Evolutionary conservation across 2,797 vertebrate genomes (phyloP).

Genomic region (Sebastes iracundus): DNA sequence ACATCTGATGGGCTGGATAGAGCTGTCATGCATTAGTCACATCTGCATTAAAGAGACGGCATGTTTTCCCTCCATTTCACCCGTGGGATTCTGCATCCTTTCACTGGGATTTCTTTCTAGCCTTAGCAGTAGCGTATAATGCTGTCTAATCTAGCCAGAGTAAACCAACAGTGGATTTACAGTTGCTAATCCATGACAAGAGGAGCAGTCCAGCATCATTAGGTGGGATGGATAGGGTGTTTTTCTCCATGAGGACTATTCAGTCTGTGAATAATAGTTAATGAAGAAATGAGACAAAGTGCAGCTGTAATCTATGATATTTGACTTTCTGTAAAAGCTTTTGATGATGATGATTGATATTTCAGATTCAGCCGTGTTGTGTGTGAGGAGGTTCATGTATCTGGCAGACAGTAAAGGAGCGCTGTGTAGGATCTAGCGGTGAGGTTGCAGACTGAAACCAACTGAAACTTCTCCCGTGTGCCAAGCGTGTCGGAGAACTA

Average conservation of each 20-base stretch:
- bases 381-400: neutral
- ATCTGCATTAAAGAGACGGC: conserved; percentile 38
- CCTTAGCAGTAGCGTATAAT: conserved; percentile 18
- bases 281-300: neutral
- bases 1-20: neutral
- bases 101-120: conserved; percentile 30
- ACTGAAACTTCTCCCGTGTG: too few relatives aligned
- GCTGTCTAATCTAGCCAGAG: conserved; percentile 57
- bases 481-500: too few relatives aligned
- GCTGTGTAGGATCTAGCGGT: too few relatives aligned
- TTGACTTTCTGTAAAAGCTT: neutral
- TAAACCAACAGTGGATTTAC: conserved; percentile 57
- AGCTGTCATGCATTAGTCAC: conserved; percentile 40
- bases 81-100: neutral
- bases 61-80: conserved; percentile 16
- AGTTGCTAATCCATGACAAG: conserved; percentile 54
- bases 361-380: neutral
- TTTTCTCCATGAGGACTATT: conserved; percentile 3
- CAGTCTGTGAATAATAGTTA: neutral
- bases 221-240: conserved; percentile 32
- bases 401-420: neutral
- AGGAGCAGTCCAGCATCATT: conserved; percentile 38
- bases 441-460: too few relatives aligned
- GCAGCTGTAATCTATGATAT: neutral
- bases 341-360: neutral